Percentiles rank a stretch among this genome's conserved stretches.
phyloP scores from a whole-genome alignment of 2,113 vertebrate species.

The Amphiprion percula region DNA sequence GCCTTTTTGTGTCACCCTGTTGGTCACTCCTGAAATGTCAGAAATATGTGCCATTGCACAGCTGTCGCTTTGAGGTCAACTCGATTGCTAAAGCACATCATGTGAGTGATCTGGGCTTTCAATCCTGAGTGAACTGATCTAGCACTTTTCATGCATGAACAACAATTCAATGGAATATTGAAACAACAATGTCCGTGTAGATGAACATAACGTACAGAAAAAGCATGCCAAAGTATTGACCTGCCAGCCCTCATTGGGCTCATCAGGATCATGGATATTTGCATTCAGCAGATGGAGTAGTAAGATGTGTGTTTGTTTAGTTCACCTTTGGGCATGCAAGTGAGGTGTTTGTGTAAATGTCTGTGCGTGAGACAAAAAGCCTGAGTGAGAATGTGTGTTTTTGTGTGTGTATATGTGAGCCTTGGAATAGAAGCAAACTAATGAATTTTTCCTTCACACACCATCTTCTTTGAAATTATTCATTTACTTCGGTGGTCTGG shows the following conservation, averaged over 20 bases:
- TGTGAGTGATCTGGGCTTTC: neutral
- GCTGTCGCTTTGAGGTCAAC: neutral
- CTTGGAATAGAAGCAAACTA: too few species aligned
- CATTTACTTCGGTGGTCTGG: neutral
- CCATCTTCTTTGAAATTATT: neutral
- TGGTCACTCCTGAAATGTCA: neutral
- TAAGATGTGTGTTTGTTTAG: neutral
- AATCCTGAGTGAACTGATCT: neutral
- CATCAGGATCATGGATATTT: neutral
- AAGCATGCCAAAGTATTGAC: neutral
- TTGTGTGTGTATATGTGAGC: too few species aligned
- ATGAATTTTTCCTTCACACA: too few species aligned
- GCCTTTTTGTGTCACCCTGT: neutral
- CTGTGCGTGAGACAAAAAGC: too few species aligned
- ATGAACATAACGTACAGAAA: conserved; percentile 2
- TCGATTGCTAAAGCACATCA: neutral
- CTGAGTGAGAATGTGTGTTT: neutral
- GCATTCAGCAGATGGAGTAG: conserved; percentile 4
- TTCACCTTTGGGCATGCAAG: neutral
- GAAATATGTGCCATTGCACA: neutral
- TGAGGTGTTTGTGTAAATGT: neutral
- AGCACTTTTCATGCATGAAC: neutral
- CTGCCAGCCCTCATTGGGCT: neutral
- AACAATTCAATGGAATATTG: neutral
- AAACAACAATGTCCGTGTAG: neutral